Percentiles rank a stretch among this genome's conserved stretches.
These are phyloP conservation scores for Spongia lamella DNA, from an alignment of 37 sponge, comb jelly and placozoan species.

Conservation along the genomic window DNA sequence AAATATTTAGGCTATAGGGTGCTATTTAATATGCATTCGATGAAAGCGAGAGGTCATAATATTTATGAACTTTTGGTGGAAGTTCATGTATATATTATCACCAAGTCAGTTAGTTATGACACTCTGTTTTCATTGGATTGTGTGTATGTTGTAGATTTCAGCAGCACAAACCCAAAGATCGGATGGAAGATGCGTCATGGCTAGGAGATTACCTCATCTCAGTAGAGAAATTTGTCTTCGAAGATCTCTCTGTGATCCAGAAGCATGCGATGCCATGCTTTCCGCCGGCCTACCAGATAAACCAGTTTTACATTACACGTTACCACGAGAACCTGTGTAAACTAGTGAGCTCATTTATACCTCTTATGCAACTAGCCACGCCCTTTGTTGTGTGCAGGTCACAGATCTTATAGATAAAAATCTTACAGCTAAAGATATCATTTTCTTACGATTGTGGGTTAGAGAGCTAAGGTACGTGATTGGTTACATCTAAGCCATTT, in stretches of 20 bases:
- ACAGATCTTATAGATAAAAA: slow-evolving; percentile 35
- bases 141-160: slow-evolving; percentile 22
- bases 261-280: slow-evolving; percentile 45
- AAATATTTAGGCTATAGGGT: too few species aligned
- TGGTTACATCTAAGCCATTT: not conserved
- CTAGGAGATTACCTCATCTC: slow-evolving; percentile 35
- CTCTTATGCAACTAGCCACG: not conserved
- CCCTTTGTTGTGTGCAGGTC: slow-evolving; percentile 44
- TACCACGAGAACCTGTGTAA: slow-evolving; percentile 66
- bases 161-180: slow-evolving; percentile 17
- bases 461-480: slow-evolving; percentile 53
- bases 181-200: slow-evolving; percentile 47
- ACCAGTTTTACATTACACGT: slow-evolving; percentile 56
- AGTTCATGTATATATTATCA: too few species aligned
- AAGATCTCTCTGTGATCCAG: slow-evolving; percentile 45
- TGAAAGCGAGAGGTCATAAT: too few species aligned
- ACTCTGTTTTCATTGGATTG: too few species aligned
- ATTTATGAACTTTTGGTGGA: too few species aligned
- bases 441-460: slow-evolving; percentile 63
- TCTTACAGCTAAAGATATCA: slow-evolving; percentile 58
- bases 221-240: slow-evolving; percentile 21
- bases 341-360: slow-evolving; percentile 43
- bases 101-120: not conserved
- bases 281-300: slow-evolving; percentile 69
- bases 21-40: too few species aligned